Evolutionary conservation across 2,888 invertebrate genomes (phyloP).

Genomic region (Harpalus rufipes): DNA sequence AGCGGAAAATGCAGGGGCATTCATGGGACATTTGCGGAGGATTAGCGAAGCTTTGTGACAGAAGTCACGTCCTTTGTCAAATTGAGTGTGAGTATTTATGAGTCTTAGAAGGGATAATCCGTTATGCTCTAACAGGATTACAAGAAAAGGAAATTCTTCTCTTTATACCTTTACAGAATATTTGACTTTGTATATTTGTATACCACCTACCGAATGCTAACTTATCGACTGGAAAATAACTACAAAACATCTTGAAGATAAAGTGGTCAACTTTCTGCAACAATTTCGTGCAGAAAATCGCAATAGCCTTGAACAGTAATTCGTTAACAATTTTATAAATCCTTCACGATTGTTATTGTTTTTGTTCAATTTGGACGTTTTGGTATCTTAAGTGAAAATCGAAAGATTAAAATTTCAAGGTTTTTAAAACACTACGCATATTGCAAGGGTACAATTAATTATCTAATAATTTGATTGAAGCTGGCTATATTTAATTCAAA

Average conservation of each 20-base stretch:
- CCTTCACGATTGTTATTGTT: constrained; percentile 52
- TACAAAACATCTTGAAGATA: constrained; percentile 10
- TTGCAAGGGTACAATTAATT: constrained; percentile 30
- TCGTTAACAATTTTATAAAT: constrained; percentile 53
- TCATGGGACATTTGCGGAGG: constrained; percentile 57
- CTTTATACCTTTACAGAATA: constrained; percentile 17
- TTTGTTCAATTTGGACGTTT: constrained; percentile 18
- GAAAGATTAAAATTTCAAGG: constrained; percentile 49
- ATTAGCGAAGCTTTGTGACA: constrained; percentile 65
- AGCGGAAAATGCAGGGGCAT: constrained; percentile 14
- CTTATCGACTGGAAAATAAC: not conserved
- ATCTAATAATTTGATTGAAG: constrained; percentile 4
- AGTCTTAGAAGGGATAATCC: constrained; percentile 59
- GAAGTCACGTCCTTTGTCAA: constrained; percentile 65
- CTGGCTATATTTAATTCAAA: constrained; percentile 6
- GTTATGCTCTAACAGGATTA: constrained; percentile 56
- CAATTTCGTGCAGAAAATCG: constrained; percentile 6
- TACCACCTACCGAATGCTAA: not conserved
- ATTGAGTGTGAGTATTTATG: constrained; percentile 65
- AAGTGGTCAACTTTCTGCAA: not conserved
- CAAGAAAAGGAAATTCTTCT: constrained; percentile 39
- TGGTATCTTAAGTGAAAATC: constrained; percentile 55
- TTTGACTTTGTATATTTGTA: constrained; percentile 19
- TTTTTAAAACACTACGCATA: constrained; percentile 1
- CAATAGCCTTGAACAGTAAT: constrained; percentile 49